These are phyloP conservation scores for Siniperca scherzeri DNA, from an alignment of 2,797 vertebrate species.

Conservation along the genomic window DNA sequence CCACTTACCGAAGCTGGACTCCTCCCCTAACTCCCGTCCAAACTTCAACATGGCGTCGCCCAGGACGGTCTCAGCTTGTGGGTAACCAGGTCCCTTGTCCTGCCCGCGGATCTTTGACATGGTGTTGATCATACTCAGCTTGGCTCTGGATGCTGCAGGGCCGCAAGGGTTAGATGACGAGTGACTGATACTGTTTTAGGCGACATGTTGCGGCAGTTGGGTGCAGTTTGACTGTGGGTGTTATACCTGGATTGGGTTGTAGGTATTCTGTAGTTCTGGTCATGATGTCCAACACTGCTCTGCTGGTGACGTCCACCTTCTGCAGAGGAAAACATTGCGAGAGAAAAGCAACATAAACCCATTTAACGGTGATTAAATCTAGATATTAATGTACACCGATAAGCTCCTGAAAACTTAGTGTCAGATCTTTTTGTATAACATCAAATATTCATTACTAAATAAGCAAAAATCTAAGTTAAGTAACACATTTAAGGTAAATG, in stretches of 20 bases:
- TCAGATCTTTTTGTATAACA: no score
- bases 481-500: no score
- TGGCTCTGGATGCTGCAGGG: constrained; percentile 92
- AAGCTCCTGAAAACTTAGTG: no score
- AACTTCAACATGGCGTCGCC: constrained; percentile 96
- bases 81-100: constrained; percentile 95
- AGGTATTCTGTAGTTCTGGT: constrained; percentile 98
- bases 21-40: constrained; percentile 94
- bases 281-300: constrained; percentile 97
- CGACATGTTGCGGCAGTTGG: fast-evolving
- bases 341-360: not conserved
- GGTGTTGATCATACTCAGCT: constrained; percentile 97
- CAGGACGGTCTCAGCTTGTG: constrained; percentile 93
- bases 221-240: not conserved
- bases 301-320: constrained; percentile 87
- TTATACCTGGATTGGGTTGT: constrained; percentile 94
- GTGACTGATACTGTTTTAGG: fast-evolving
- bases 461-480: no score
- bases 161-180: fast-evolving
- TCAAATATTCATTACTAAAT: no score
- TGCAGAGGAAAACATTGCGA: constrained; percentile 35
- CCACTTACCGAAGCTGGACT: constrained; percentile 93
- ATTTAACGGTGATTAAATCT: not conserved
- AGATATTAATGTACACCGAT: not conserved
- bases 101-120: constrained; percentile 96